Base-by-base conservation (phyloP, 2,113 vertebrate species). In the Phylloscopus trochiloides region DNA sequence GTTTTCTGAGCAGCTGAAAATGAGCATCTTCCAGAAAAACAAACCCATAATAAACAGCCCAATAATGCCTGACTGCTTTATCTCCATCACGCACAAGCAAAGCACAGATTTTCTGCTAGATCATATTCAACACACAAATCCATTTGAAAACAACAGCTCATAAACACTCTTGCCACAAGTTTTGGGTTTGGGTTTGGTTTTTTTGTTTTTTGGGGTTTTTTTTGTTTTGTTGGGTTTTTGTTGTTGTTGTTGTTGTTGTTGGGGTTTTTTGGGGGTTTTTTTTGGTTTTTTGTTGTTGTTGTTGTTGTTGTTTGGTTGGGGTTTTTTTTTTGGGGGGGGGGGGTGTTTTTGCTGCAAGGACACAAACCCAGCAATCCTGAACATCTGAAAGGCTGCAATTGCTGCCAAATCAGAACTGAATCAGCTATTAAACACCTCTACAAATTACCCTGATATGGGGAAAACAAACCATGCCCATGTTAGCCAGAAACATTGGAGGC, bases 401-500 rank as follows among this genome's bases (percentile, higher is more conserved):
- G 72, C 75, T 86, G 91, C 91, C 86, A 84, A 63, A 83, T 97
- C 26, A 10, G 68, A 68, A 57, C 24, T 84, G 76, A 91, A 92
- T 88, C 76, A 75, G 83, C 76, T 72, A 28, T 89, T 92, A 78
- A 86, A 94, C 91, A 89, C n/a, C 80, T 87, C 88, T 71, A 76
- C 71, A 88, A 90, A 92, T 74, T 55, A 86, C 88, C 24, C 48
- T 38, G 55, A 42, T 42, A 43, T 12, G 55, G 32, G 42, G 83
- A 74, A 92, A 89, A 91, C 57, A 86, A 88, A 58, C 52, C 50
- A 9, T 45, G 32, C 43, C 54, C 47, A 18, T 0, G 14, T 20
- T n/a, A 38, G 59, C 50, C 82, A 88, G 79, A 79, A 63, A n/a
- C 4, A 32, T 21, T 51, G 26, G 34, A 59, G 68, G 48, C 43